phyloP scores from a whole-genome alignment of 2,888 invertebrate genomes.

The Catocala sponsa region DNA sequence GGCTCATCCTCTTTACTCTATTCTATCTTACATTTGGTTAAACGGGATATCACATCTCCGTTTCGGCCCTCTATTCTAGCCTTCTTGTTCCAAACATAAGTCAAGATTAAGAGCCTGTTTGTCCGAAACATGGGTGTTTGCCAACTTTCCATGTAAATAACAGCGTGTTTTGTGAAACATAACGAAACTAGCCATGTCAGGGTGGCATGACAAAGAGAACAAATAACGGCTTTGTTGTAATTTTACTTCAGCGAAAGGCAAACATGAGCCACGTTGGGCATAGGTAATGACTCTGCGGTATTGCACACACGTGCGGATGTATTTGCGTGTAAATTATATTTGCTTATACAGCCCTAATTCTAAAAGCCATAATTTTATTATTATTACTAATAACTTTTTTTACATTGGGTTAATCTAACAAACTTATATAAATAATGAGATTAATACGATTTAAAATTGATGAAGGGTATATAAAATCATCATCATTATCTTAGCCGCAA shows the following conservation, averaged over 20 bases:
- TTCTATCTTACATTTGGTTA: too few species aligned
- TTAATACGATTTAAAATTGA: too few species aligned
- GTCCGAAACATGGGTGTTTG: conserved; percentile 46
- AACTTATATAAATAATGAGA: too few species aligned
- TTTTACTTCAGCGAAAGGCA: conserved; percentile 40
- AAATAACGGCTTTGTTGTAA: conserved; percentile 48
- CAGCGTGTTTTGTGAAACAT: conserved; percentile 40
- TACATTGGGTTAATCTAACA: too few species aligned
- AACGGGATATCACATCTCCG: conserved; percentile 2
- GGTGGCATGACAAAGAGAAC: conserved; percentile 40
- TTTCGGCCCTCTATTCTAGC: neutral
- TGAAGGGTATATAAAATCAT: too few species aligned
- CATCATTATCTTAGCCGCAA: too few species aligned
- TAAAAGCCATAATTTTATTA: too few species aligned
- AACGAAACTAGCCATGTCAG: conserved; percentile 49
- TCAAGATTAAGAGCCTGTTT: conserved; percentile 56
- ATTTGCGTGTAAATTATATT: neutral
- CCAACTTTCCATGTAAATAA: conserved; percentile 59
- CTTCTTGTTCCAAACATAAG: conserved; percentile 41
- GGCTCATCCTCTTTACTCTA: too few species aligned
- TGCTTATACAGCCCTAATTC: too few species aligned
- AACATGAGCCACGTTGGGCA: conserved; percentile 33
- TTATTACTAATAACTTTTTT: too few species aligned
- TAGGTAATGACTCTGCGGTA: conserved; percentile 32
- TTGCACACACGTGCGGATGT: conserved; percentile 10